phyloP scores from a whole-genome alignment of 1,140 invertebrate genomes.

The Anoplophora glabripennis region DNA sequence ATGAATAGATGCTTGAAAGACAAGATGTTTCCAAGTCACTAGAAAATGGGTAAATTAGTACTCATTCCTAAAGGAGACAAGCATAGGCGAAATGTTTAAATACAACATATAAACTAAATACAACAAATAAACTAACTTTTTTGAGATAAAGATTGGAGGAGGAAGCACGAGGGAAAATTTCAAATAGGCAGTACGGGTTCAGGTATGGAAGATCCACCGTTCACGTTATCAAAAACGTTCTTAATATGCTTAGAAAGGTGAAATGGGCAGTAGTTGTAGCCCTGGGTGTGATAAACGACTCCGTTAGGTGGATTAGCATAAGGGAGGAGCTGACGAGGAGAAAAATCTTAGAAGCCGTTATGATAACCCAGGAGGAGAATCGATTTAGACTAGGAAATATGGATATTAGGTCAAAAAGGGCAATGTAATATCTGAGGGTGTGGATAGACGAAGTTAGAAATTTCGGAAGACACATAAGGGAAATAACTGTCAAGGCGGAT shows the following conservation, averaged over 20 bases:
- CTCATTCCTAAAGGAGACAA: neutral
- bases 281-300: no score
- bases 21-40: neutral
- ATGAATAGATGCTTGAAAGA: neutral
- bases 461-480: conserved; percentile 9
- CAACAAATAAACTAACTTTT: no score
- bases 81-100: no score
- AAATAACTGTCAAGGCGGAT: conserved; percentile 7
- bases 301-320: neutral
- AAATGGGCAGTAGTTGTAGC: no score
- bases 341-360: neutral
- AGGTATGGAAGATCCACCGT: no score
- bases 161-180: no score
- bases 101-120: no score
- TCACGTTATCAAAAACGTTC: no score
- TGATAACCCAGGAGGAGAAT: neutral
- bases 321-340: neutral
- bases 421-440: conserved; percentile 15
- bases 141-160: no score
- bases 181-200: no score
- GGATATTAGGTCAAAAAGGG: neutral
- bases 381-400: neutral
- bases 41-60: neutral
- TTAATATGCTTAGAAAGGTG: no score
- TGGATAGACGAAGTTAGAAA: neutral